phyloP scores from a whole-genome alignment of 2,888 invertebrate species.

The Agrotis ipsilon region DNA sequence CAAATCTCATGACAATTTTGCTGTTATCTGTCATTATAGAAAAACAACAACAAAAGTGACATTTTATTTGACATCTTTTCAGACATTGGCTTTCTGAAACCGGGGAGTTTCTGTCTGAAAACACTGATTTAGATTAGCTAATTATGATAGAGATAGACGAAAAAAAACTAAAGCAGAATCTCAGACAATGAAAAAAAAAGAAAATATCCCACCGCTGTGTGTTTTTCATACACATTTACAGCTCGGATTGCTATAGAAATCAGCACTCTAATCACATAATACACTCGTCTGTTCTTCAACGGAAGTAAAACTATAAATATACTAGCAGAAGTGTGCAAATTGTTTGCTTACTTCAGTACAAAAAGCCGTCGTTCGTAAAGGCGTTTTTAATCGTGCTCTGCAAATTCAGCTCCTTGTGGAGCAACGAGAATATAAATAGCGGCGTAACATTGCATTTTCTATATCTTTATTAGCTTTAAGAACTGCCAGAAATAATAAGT shows the following conservation, averaged over 20 bases:
- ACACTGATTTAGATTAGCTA: neutral
- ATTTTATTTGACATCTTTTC: neutral
- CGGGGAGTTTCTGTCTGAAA: slow-evolving; percentile 7
- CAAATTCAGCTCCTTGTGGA: too few relatives aligned
- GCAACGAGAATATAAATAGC: too few relatives aligned
- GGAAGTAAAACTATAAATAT: neutral
- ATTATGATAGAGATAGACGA: neutral
- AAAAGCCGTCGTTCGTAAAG: too few relatives aligned
- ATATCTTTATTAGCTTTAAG: too few relatives aligned
- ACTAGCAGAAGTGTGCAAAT: neutral
- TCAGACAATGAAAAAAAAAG: slow-evolving; percentile 32
- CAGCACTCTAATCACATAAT: slow-evolving; percentile 5
- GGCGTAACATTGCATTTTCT: too few relatives aligned
- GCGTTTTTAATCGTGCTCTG: too few relatives aligned
- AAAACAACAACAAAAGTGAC: neutral
- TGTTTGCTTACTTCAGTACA: too few relatives aligned
- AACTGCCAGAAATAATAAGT: too few relatives aligned
- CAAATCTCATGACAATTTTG: slow-evolving; percentile 3
- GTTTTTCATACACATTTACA: slow-evolving; percentile 70
- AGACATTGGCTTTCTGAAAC: slow-evolving; percentile 12
- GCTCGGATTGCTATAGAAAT: slow-evolving; percentile 65
- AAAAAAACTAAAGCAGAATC: slow-evolving; percentile 6
- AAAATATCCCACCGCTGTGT: slow-evolving; percentile 75
- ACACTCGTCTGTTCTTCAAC: neutral
- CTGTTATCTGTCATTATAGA: neutral